These are phyloP conservation scores for Rallus crepitans DNA, from an alignment of 2,797 vertebrate genomes.

Conservation along the genomic window DNA sequence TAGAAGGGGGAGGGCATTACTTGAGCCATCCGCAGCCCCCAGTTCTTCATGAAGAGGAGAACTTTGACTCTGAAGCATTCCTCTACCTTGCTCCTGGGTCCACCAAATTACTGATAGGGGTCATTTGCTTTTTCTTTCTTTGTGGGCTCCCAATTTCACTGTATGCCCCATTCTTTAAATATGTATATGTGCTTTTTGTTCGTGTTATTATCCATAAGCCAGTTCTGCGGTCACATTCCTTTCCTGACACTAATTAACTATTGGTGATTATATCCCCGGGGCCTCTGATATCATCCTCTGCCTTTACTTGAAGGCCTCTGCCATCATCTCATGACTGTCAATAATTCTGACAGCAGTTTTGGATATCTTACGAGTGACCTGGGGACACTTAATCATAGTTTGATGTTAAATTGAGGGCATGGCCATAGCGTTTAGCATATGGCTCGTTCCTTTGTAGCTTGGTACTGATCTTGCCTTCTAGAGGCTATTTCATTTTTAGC, in stretches of 20 bases:
- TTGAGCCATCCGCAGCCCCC: not conserved
- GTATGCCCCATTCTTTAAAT: not conserved
- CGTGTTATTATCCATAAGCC: accelerated
- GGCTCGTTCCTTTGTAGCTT: not conserved
- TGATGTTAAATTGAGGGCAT: not conserved
- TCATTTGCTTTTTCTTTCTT: not conserved
- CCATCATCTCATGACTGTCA: not conserved
- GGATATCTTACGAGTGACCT: not conserved
- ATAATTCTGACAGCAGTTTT: not conserved
- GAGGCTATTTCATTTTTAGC: not conserved
- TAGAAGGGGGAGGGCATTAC: not conserved
- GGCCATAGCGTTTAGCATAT: not conserved
- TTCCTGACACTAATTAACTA: not conserved
- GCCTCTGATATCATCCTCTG: not conserved
- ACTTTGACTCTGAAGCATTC: not conserved
- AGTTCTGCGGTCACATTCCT: not conserved
- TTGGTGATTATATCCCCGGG: not conserved
- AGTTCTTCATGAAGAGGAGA: not conserved
- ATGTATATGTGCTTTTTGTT: not conserved
- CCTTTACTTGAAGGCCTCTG: not conserved
- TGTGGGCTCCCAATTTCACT: not conserved
- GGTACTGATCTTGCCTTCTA: not conserved
- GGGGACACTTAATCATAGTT: not conserved
- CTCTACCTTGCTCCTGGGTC: not conserved
- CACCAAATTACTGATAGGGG: not conserved